These are phyloP conservation scores for Sebastes taczanowskii DNA, from an alignment of 2,797 vertebrate genomes.

Conservation along the genomic window DNA sequence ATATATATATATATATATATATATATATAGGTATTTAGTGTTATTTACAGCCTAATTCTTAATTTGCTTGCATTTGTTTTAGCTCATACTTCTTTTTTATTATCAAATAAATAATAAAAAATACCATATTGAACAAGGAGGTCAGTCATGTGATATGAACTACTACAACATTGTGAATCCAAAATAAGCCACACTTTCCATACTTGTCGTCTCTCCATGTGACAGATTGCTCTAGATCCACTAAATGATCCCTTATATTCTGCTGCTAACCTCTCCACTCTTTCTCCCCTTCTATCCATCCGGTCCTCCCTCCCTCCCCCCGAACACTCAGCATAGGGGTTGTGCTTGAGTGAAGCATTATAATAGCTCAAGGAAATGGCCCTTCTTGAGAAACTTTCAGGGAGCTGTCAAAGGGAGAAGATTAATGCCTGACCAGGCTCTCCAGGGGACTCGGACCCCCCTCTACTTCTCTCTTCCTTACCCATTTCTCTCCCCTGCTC, in stretches of 20 bases:
- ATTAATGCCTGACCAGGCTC: conserved; percentile 81
- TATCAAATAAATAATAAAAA: neutral
- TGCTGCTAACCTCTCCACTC: conserved; percentile 32
- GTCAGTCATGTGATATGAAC: neutral
- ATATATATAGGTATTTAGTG: neutral
- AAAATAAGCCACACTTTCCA: conserved; percentile 18
- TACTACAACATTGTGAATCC: neutral
- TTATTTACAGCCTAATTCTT: neutral
- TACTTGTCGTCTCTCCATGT: conserved; percentile 10
- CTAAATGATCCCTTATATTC: conserved; percentile 55
- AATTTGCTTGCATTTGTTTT: neutral
- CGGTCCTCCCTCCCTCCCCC: conserved; percentile 36
- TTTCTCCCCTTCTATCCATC: conserved; percentile 51
- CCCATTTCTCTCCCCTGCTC: conserved; percentile 43
- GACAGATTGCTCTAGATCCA: conserved; percentile 53
- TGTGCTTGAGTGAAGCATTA: conserved; percentile 85
- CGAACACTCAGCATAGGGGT: conserved; percentile 65
- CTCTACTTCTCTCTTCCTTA: conserved; percentile 54
- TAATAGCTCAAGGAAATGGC: conserved; percentile 86
- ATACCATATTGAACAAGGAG: neutral
- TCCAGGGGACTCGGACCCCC: conserved; percentile 74
- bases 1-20: too few relatives aligned
- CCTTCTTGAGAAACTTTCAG: conserved; percentile 85
- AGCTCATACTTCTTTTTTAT: neutral
- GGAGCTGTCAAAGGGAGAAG: conserved; percentile 84